These are phyloP conservation scores for Anarhynchus alexandrinus DNA, from an alignment of 2,113 vertebrate genomes.

Conservation along the genomic window DNA sequence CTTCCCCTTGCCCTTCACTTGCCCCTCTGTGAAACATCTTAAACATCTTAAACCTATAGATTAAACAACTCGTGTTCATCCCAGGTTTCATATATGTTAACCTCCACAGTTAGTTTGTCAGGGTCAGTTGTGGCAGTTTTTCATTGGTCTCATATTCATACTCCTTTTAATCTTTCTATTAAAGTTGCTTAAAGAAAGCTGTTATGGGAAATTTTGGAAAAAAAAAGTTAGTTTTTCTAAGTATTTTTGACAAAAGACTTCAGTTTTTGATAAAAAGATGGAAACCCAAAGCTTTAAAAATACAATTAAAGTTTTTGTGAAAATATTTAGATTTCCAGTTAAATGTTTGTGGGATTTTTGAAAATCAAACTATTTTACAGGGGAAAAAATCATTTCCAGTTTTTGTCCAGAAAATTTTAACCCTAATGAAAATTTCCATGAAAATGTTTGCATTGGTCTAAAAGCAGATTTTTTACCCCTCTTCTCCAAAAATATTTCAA, in stretches of 20 bases:
- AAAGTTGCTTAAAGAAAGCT: background rate
- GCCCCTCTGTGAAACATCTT: background rate
- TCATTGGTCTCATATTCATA: background rate
- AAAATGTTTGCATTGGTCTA: conserved; percentile 59
- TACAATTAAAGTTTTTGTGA: conserved; percentile 9
- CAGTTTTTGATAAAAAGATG: background rate
- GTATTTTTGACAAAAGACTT: background rate
- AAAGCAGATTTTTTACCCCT: conserved; percentile 14
- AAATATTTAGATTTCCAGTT: conserved; percentile 56
- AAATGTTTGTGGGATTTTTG: conserved; percentile 41
- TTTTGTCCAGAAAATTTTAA: conserved; percentile 54
- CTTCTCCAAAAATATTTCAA: conserved; percentile 46
- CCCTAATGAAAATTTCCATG: conserved; percentile 51
- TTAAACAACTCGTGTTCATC: background rate
- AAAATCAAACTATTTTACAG: conserved; percentile 28
- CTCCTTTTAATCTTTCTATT: background rate
- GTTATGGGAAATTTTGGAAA: background rate
- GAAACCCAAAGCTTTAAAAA: conserved; percentile 17
- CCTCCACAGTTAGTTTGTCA: background rate
- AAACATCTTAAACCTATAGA: background rate
- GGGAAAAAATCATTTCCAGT: background rate
- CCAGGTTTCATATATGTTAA: background rate
- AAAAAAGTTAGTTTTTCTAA: background rate
- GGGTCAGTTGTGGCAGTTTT: background rate
- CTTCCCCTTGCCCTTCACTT: background rate